Conservation (phyloP, 2,797 vertebrate genomes). For the Fistularia commersonii region DNA sequence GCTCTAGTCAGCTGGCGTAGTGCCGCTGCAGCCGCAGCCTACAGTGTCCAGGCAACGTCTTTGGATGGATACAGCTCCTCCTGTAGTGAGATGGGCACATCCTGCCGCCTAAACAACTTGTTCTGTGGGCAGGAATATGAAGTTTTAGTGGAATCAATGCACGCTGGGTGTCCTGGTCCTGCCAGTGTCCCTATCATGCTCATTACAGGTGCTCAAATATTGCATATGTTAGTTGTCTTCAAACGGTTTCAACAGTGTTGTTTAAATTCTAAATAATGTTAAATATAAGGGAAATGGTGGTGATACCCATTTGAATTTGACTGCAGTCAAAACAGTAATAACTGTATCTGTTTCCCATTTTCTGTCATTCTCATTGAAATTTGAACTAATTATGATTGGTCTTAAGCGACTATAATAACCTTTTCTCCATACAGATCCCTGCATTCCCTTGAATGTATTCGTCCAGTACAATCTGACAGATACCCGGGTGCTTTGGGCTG, state of each 20-base stretch:
- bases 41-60: conserved; percentile 52
- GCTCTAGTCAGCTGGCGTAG: conserved; percentile 58
- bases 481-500: conserved; percentile 40
- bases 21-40: conserved; percentile 37
- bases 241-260: too few relatives aligned
- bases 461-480: conserved; percentile 44
- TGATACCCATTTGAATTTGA: background rate
- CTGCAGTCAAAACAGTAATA: background rate
- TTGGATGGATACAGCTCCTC: conserved; percentile 37
- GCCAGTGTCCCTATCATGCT: conserved; percentile 38
- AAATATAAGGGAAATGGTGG: background rate
- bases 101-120: conserved; percentile 57
- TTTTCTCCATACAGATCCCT: conserved; percentile 51
- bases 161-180: conserved; percentile 55
- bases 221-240: too few relatives aligned
- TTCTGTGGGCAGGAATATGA: conserved; percentile 70
- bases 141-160: conserved; percentile 54
- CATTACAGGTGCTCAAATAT: conserved; percentile 45
- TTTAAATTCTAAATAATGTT: background rate
- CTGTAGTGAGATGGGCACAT: conserved; percentile 54
- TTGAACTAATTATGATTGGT: too few relatives aligned
- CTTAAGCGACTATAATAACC: too few relatives aligned
- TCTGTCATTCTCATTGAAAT: background rate
- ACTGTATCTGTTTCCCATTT: background rate
- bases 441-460: conserved; percentile 41